Percentiles rank a stretch among this genome's conserved stretches.
phyloP scores from a whole-genome alignment of 2,113 vertebrate species.

The Suncus etruscus region DNA sequence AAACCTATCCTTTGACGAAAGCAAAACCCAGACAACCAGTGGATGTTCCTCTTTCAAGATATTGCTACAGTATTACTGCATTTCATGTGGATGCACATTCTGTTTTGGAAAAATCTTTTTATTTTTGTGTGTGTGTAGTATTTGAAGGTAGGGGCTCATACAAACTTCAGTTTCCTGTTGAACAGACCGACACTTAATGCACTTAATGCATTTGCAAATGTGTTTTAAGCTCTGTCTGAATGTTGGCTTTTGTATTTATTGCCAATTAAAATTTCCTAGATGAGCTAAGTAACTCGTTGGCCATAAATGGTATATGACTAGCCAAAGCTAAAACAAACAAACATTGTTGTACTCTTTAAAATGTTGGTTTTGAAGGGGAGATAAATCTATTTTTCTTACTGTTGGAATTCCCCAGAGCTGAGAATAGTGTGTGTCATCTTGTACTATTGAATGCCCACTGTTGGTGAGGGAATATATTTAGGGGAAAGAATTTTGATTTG shows the following conservation, averaged over 20 bases:
- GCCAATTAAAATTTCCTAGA: conserved; percentile 20
- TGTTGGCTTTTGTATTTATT: conserved; percentile 22
- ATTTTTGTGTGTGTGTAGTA: background rate
- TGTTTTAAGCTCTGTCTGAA: background rate
- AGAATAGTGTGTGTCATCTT: background rate
- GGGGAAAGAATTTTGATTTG: background rate
- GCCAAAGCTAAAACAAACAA: background rate
- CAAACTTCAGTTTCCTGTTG: background rate
- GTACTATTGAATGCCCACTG: background rate
- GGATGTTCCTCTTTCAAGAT: conserved; percentile 11
- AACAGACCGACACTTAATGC: background rate
- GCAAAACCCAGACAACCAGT: background rate
- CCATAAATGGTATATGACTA: background rate
- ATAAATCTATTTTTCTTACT: background rate
- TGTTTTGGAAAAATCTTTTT: conserved; percentile 17
- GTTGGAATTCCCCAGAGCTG: background rate
- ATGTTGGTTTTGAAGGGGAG: background rate
- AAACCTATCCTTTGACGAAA: background rate
- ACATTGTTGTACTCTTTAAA: background rate
- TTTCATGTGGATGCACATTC: background rate
- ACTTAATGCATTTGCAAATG: background rate
- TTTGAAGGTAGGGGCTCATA: background rate
- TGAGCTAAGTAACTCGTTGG: background rate
- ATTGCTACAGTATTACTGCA: background rate
- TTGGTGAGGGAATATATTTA: background rate